Evolutionary conservation across 2,888 invertebrate genomes (phyloP).

Genomic region (Meandrusa payeni): DNA sequence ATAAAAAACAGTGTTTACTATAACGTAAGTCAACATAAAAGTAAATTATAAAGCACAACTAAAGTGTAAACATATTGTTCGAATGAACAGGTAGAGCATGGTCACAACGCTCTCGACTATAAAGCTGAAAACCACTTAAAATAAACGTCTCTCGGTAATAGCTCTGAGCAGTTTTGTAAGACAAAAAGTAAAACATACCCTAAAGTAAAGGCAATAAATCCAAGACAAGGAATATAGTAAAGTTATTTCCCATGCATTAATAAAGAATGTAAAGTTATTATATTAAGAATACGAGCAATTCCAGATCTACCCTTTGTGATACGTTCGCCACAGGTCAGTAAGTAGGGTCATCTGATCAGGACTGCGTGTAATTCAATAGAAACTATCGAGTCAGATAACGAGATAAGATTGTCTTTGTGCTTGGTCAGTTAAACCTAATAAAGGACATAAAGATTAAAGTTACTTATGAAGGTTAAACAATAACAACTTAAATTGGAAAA

Average conservation of each 20-base stretch:
- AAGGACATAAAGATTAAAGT: constrained; percentile 37
- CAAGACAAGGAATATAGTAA: constrained; percentile 1
- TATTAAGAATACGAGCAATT: constrained; percentile 20
- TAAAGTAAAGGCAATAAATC: constrained; percentile 11
- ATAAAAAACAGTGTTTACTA: no score
- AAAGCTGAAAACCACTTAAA: constrained; percentile 38
- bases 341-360: constrained; percentile 61
- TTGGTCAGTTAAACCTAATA: constrained; percentile 43
- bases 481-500: constrained; percentile 31
- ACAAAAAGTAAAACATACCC: constrained; percentile 25
- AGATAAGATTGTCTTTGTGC: constrained; percentile 45
- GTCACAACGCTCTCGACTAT: constrained; percentile 48
- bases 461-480: constrained; percentile 25
- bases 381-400: constrained; percentile 63
- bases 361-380: constrained; percentile 62
- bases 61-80: constrained; percentile 30
- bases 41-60: constrained; percentile 1
- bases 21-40: constrained; percentile 1
- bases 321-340: constrained; percentile 49
- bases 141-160: constrained; percentile 47
- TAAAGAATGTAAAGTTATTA: constrained; percentile 15
- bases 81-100: constrained; percentile 43
- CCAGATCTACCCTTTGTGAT: constrained; percentile 33
- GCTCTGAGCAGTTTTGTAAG: constrained; percentile 37
- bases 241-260: constrained; percentile 11